Percentiles rank a stretch among this genome's conserved stretches.
These are phyloP conservation scores for Drosophila flavopinicola DNA, from an alignment of 2,888 invertebrate species.

Conservation along the genomic window DNA sequence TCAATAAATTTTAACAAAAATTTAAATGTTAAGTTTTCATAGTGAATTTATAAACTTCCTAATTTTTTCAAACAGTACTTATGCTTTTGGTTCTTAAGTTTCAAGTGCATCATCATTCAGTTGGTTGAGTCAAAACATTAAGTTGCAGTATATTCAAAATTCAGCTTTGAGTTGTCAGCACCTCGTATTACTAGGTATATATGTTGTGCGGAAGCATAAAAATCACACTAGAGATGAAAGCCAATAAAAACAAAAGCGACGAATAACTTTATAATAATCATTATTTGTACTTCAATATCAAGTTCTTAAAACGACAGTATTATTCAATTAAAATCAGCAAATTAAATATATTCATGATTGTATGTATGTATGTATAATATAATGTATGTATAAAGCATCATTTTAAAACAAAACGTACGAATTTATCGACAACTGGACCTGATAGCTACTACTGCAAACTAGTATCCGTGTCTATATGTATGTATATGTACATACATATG, in stretches of 20 bases:
- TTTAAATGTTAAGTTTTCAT: constrained; percentile 2
- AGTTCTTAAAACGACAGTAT: constrained; percentile 7
- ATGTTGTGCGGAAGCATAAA: background rate
- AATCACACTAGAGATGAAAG: no score
- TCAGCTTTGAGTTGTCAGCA: no score
- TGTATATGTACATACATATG: constrained; percentile 9
- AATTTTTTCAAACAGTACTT: no score
- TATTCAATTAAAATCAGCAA: background rate
- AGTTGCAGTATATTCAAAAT: no score
- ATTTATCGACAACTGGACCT: constrained; percentile 75
- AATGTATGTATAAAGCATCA: background rate
- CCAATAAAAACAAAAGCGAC: no score
- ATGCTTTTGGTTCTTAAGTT: no score
- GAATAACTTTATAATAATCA: no score
- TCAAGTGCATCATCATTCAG: no score
- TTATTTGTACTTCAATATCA: constrained; percentile 4
- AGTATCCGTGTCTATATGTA: constrained; percentile 25
- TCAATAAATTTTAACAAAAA: background rate
- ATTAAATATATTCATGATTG: background rate
- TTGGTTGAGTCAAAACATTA: no score
- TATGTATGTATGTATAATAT: constrained; percentile 3
- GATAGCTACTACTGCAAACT: constrained; percentile 52
- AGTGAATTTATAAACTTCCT: background rate
- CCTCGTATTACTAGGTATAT: no score
- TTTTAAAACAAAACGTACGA: constrained; percentile 53